phyloP scores from a whole-genome alignment of 2,888 invertebrate species.

The Blastobasis adustella region DNA sequence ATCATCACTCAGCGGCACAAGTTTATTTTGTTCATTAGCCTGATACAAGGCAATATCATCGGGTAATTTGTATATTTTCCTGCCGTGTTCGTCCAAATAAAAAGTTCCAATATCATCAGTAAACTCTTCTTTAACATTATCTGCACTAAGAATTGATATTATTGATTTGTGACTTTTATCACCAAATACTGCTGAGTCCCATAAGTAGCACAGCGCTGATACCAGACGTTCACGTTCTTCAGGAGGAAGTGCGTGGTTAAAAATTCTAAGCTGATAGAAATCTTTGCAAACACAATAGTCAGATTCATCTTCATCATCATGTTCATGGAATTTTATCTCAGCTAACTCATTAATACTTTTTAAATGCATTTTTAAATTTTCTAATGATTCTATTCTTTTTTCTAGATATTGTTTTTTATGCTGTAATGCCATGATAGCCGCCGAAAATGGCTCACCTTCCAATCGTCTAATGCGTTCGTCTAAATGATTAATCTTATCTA shows the following conservation, averaged over 20 bases:
- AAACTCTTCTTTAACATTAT: conserved; percentile 52
- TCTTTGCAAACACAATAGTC: conserved; percentile 50
- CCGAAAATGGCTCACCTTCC: conserved; percentile 38
- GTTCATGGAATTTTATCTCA: conserved; percentile 4
- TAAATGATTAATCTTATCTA: conserved; percentile 45
- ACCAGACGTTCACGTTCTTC: conserved; percentile 51
- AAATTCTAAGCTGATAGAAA: conserved; percentile 54
- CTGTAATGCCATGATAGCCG: conserved; percentile 45
- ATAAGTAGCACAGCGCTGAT: conserved; percentile 53
- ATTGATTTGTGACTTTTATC: conserved; percentile 41
- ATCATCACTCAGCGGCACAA: conserved; percentile 55
- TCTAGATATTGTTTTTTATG: conserved; percentile 52
- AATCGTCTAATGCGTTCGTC: conserved; percentile 46
- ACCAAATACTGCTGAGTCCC: conserved; percentile 55
- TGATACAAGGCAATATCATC: conserved; percentile 46
- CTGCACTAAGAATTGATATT: conserved; percentile 57
- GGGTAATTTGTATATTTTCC: conserved; percentile 55
- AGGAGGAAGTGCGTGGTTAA: conserved; percentile 49
- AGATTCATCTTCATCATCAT: conserved; percentile 27
- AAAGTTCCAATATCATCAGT: conserved; percentile 55
- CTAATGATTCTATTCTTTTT: conserved; percentile 38
- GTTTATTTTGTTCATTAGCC: conserved; percentile 47
- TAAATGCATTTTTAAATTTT: conserved; percentile 46
- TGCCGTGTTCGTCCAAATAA: conserved; percentile 49
- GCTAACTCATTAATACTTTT: conserved; percentile 28